These are phyloP conservation scores for Temnopleurus reevesii DNA, from an alignment of 53 echinoderm and acorn worm genomes.

Conservation along the genomic window DNA sequence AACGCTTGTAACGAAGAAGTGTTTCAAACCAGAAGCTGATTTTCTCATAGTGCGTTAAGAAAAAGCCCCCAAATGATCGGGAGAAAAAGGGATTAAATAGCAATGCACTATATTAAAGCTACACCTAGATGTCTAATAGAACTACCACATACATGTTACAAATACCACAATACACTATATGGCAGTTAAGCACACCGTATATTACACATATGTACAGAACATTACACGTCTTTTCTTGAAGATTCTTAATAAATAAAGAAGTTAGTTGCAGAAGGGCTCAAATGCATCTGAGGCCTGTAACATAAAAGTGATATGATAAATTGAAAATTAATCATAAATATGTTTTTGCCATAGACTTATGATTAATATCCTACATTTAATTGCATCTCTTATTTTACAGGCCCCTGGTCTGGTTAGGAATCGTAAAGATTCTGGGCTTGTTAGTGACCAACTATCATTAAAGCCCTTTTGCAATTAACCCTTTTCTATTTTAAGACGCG, in stretches of 20 bases:
- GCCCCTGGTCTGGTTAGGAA: too few relatives aligned
- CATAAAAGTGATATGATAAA: too few relatives aligned
- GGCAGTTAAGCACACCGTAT: conserved; percentile 41
- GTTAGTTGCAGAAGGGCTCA: conserved; percentile 11
- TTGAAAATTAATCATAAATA: too few relatives aligned
- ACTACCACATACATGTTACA: neutral
- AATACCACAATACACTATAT: conserved; percentile 12
- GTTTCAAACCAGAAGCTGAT: neutral
- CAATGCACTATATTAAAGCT: neutral
- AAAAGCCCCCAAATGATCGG: neutral
- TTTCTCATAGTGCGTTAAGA: neutral
- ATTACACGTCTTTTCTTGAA: neutral
- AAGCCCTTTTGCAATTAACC: neutral
- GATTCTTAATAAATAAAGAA: conserved; percentile 26
- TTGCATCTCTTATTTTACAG: too few relatives aligned
- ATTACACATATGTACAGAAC: conserved; percentile 18
- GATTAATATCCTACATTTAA: too few relatives aligned
- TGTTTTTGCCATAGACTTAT: too few relatives aligned
- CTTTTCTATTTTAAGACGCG: neutral
- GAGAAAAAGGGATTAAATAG: neutral
- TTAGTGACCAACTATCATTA: neutral
- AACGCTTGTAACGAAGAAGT: too few relatives aligned
- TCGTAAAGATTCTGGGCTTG: too few relatives aligned
- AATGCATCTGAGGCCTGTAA: neutral
- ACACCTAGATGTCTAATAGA: neutral